phyloP scores from a whole-genome alignment of 2,888 invertebrate species.

The Galerucella nymphaeae region DNA sequence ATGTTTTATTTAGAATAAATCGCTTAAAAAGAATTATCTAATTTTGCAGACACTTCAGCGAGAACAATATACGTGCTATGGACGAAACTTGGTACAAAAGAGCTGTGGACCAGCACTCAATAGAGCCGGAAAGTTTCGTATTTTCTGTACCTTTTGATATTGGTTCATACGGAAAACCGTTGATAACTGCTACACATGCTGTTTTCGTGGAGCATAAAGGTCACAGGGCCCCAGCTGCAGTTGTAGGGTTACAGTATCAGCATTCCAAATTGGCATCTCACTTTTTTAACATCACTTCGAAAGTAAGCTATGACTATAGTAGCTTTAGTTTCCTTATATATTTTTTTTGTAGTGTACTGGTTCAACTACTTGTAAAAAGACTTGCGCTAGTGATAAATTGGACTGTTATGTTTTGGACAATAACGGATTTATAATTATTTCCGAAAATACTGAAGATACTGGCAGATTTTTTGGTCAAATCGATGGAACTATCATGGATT shows the following conservation, averaged over 20 bases:
- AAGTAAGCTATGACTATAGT: conserved; percentile 68
- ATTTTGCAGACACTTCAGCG: conserved; percentile 79
- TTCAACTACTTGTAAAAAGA: conserved; percentile 80
- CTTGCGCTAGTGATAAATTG: conserved; percentile 86
- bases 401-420: conserved; percentile 95
- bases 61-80: conserved; percentile 82
- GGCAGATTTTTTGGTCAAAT: conserved; percentile 95
- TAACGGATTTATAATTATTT: conserved; percentile 93
- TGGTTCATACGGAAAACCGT: conserved; percentile 67
- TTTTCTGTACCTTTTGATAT: conserved; percentile 88
- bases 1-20: conserved; percentile 43
- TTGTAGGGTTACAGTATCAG: conserved; percentile 91
- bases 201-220: conserved; percentile 87
- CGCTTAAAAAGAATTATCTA: neutral
- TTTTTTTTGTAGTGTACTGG: conserved; percentile 74
- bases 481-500: conserved; percentile 94
- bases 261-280: conserved; percentile 84
- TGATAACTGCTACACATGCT: conserved; percentile 91
- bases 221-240: conserved; percentile 88
- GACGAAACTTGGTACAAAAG: conserved; percentile 92
- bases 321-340: neutral
- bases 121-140: conserved; percentile 90
- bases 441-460: conserved; percentile 86
- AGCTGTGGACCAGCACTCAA: conserved; percentile 88
- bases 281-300: conserved; percentile 81